Base-by-base conservation (phyloP, 2,113 vertebrate genomes). In the Hemicordylus capensis region DNA sequence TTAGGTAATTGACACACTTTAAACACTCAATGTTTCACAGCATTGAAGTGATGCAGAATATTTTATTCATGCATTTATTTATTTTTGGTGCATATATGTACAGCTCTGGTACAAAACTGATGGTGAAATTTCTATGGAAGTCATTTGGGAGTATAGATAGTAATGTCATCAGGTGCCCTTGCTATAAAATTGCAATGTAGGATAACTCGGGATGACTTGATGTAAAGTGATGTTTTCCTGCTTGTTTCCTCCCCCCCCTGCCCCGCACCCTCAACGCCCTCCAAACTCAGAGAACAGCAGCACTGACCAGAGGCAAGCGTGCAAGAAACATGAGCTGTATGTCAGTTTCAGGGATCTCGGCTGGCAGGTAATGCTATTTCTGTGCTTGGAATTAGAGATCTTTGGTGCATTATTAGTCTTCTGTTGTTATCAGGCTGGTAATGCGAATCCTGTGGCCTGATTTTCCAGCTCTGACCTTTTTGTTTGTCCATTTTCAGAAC, bases 271-370 rank as follows among this genome's bases (percentile, higher is more conserved):
- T 54, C 51, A 34, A 66, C 24, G 12, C 66, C 22, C n/a, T 80
- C n/a, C 66, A 63, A 73, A 9, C 0, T 15, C 95, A 99, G 98
- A 99, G 89, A 98, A 98, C 96, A 98, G 97, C 97, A 99, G 98
- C 89, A 95, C 95, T 1, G 98, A 99, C 94, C 98, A 98, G 96
- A 93, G 97, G 80, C 98, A 99, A 94, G 98, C 98, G 22, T 99
- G 98, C 88, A 99, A 98, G 97, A 99, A 99, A 92, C 98, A 99
- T 0, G 98, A 99, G 93, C 97, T 99, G 76, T 99, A 98, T 20
- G 98, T 99, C 96, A 99, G 98, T 89, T 99, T 99, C 97, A 97
- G 98, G 15, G 98, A 99, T 95, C 96, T 99, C 87, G 98, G 98
- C 84, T 99, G 98, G 98, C 98, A 99, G 98, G 98, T 99, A 96